These are phyloP conservation scores for Pteronura brasiliensis DNA, from an alignment of 2,113 vertebrate species.

Conservation along the genomic window DNA sequence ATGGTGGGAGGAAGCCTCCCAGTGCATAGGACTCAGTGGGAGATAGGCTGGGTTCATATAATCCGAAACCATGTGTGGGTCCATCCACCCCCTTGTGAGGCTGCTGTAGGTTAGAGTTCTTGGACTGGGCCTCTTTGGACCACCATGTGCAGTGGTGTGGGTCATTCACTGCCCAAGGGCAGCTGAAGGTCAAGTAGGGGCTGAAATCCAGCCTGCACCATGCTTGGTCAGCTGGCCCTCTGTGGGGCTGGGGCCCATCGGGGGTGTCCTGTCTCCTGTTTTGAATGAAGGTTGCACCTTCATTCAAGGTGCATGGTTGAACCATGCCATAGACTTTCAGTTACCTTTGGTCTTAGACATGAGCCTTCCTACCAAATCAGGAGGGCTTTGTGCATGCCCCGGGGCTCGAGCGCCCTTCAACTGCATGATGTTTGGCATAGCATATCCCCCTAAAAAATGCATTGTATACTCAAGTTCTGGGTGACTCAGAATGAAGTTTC, in stretches of 20 bases:
- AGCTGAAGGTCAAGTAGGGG: not conserved
- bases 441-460: not conserved
- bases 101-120: not conserved
- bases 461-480: not conserved
- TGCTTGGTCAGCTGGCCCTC: not conserved
- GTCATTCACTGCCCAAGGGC: not conserved
- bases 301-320: too few species aligned
- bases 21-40: not conserved
- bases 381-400: not conserved
- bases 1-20: not conserved
- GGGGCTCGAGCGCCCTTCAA: not conserved
- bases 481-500: not conserved
- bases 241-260: not conserved
- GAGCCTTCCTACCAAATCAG: not conserved
- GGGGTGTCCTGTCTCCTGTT: not conserved
- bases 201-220: not conserved
- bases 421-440: not conserved
- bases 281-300: not conserved
- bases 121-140: not conserved
- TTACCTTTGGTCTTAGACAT: not conserved
- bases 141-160: not conserved
- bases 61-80: not conserved
- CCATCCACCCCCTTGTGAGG: not conserved
- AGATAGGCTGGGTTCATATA: not conserved
- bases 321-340: not conserved